Percentiles rank a stretch among this genome's conserved stretches.
These are phyloP conservation scores for Campylorhamphus procurvoides DNA, from an alignment of 2,113 vertebrate species.

Conservation along the genomic window DNA sequence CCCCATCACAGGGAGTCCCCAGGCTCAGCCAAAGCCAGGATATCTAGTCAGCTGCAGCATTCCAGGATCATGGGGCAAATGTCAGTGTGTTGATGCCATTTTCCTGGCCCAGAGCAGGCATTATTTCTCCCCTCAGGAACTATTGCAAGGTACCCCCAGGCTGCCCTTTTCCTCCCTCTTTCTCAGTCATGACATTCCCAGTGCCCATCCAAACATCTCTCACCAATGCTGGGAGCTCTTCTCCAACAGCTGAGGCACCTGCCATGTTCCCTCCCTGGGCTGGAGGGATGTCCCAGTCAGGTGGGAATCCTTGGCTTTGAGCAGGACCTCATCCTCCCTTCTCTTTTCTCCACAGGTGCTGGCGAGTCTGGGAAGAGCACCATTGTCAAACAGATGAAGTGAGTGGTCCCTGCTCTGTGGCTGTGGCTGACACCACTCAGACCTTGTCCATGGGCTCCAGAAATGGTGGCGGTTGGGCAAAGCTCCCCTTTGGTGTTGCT, in stretches of 20 bases:
- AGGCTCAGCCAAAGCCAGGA: neutral
- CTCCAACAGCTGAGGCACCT: neutral
- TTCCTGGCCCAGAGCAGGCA: neutral
- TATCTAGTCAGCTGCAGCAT: rapidly evolving
- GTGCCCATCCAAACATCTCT: neutral
- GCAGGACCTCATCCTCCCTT: neutral
- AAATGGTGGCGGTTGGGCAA: rapidly evolving
- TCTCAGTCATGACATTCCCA: neutral
- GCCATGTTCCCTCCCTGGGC: neutral
- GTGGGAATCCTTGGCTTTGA: neutral
- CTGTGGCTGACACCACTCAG: neutral
- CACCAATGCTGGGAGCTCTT: neutral
- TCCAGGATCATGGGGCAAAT: neutral
- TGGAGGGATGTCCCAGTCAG: neutral
- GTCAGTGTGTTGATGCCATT: neutral
- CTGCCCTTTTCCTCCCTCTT: neutral
- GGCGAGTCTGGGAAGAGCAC: slow-evolving; percentile 98
- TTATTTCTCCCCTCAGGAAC: neutral
- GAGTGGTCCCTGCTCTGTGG: slow-evolving; percentile 56
- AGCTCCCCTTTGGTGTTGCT: neutral
- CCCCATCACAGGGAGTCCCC: rapidly evolving
- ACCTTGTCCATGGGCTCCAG: neutral
- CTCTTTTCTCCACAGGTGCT: slow-evolving; percentile 83
- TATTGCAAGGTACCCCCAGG: neutral
- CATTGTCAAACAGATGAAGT: slow-evolving; percentile 99